Percentiles rank a stretch among this genome's conserved stretches.
phyloP scores from a whole-genome alignment of 2,888 invertebrate genomes.

The Galerucella calmariensis region DNA sequence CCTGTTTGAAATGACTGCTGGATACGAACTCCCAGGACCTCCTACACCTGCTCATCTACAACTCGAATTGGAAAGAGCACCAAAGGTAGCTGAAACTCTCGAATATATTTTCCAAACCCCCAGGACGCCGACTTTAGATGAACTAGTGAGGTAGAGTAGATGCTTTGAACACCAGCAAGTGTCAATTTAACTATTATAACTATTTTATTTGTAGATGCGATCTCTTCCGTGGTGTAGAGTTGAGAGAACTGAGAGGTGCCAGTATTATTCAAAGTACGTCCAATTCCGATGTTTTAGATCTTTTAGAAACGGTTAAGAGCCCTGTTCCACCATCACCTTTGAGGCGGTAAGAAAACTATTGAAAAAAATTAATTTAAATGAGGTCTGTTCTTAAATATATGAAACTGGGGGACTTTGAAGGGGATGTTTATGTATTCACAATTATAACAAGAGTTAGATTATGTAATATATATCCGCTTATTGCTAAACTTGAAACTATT shows the following conservation, averaged over 20 bases:
- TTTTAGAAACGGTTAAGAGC: constrained; percentile 58
- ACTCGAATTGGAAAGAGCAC: constrained; percentile 76
- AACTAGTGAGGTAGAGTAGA: constrained; percentile 71
- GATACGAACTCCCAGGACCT: constrained; percentile 81
- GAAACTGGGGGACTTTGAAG: background rate
- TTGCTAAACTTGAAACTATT: no score
- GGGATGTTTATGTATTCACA: background rate
- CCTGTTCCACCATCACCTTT: constrained; percentile 55
- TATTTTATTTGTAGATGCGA: constrained; percentile 70
- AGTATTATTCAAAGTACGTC: constrained; percentile 71
- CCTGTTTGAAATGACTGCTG: constrained; percentile 92
- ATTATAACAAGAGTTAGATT: background rate
- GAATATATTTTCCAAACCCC: constrained; percentile 79
- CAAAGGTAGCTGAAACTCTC: constrained; percentile 82
- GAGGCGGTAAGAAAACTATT: constrained; percentile 56
- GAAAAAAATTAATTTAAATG: background rate
- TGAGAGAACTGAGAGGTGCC: constrained; percentile 87
- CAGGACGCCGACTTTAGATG: constrained; percentile 81
- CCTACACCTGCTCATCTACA: constrained; percentile 79
- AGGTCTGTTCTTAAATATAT: background rate
- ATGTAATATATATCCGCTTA: no score
- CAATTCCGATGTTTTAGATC: constrained; percentile 57
- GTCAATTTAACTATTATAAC: background rate
- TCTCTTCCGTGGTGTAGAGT: constrained; percentile 88
- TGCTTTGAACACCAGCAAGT: background rate